These are phyloP conservation scores for Popillia japonica DNA, from an alignment of 1,140 invertebrate genomes.

Conservation along the genomic window DNA sequence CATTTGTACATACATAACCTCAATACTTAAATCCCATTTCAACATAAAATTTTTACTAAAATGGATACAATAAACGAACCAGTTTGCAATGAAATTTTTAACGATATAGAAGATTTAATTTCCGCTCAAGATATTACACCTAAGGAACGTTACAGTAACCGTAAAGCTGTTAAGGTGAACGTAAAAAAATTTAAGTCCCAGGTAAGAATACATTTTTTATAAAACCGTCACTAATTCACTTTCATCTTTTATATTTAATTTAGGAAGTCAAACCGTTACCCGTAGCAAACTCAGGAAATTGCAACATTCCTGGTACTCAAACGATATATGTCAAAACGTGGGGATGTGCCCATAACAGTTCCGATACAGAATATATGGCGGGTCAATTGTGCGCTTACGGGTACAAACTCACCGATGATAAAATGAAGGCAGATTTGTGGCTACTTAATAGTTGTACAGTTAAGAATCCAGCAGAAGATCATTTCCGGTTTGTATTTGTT, in stretches of 20 bases:
- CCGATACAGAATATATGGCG: constrained; percentile 98
- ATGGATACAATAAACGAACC: neutral
- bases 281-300: constrained; percentile 60
- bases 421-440: constrained; percentile 89
- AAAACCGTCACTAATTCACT: constrained; percentile 41
- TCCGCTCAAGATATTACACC: constrained; percentile 79
- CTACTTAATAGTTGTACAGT: constrained; percentile 97
- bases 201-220: neutral
- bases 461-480: constrained; percentile 96
- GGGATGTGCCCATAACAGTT: constrained; percentile 97
- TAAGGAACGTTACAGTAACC: constrained; percentile 74
- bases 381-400: constrained; percentile 89
- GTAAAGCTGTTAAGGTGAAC: constrained; percentile 72
- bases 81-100: constrained; percentile 70
- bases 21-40: no score
- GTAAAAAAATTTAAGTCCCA: constrained; percentile 62
- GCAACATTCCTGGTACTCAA: constrained; percentile 87
- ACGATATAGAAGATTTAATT: constrained; percentile 84
- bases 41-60: neutral
- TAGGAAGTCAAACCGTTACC: constrained; percentile 45
- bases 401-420: constrained; percentile 85
- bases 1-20: no score
- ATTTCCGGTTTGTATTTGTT: constrained; percentile 76
- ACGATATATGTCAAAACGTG: constrained; percentile 95
- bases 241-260: constrained; percentile 42